Evolutionary conservation across 2,888 invertebrate genomes (phyloP), one percentile per base, ranked within the genome.

Genomic region (Sinotaia quadrata): DNA sequence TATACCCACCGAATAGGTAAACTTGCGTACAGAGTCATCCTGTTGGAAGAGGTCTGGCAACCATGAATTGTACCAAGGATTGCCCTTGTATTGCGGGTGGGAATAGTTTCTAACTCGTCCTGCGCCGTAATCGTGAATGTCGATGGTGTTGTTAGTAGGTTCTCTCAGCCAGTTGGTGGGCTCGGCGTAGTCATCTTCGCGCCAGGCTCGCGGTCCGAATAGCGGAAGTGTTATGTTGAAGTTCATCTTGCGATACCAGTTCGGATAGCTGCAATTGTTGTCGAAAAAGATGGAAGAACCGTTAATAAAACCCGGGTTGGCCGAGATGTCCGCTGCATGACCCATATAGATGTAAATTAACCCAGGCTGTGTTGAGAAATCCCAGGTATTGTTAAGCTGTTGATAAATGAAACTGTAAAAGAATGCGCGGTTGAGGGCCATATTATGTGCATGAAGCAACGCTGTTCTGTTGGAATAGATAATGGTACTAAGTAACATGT

Each of bases 281-380:
- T 97, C 92, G 86, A 97, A 98, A 87, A 97, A 97, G 75, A 98
- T 92, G 0, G 96, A 93, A 87, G 96, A 96, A 66, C 96, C 87
- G 81, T 88, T 88, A 51, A 88, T 97, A 75, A 97, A 94, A 78
- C 94, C 93, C 0, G 94, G 94, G 89, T 96, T 97, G 0, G 97
- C 92, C 0, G 97, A 94, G 0, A 98, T 95, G 87, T 98, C 98
- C 0, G 98, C 97, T 0, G 97, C 94, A 0, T 96, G 94, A 0
- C 97, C 97, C 52, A 98, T 89, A 86, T 97, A 96, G 84, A 96
- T 96, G 85, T 98, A 98, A 95, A 97, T 96, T 93, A 98, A 95
- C 65, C 98, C 98, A 0, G 98, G 98, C 89, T 98, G 97, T 0
- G 96, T 95, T 82, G 95, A 95, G 85, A 87, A 96, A 33, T 76